phyloP scores from a whole-genome alignment of 2,113 vertebrate species.

The Forbesichthys papilliferus region DNA sequence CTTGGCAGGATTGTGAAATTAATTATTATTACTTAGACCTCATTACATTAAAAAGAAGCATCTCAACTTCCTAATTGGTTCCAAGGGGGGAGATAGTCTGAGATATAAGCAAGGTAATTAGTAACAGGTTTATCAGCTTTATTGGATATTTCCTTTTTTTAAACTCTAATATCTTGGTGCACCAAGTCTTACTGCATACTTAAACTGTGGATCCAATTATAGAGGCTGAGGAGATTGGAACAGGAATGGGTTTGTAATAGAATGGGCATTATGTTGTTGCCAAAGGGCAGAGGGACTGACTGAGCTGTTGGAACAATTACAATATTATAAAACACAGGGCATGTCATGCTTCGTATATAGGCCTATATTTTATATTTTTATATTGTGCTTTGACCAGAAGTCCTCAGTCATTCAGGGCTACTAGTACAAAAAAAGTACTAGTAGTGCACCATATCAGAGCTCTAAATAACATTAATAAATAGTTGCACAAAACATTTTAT shows the following conservation, averaged over 20 bases:
- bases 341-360: neutral
- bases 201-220: conserved; percentile 54
- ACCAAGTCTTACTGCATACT: conserved; percentile 53
- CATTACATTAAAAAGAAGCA: conserved; percentile 74
- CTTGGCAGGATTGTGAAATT: conserved; percentile 69
- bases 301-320: conserved; percentile 18
- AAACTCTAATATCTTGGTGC: conserved; percentile 40
- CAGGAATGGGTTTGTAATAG: conserved; percentile 6
- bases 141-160: conserved; percentile 44
- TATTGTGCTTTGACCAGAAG: neutral
- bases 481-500: neutral
- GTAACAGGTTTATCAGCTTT: conserved; percentile 65
- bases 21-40: conserved; percentile 76
- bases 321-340: conserved; percentile 3
- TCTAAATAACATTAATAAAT: too few species aligned
- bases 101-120: conserved; percentile 72
- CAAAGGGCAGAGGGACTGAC: conserved; percentile 17
- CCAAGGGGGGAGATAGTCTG: conserved; percentile 65
- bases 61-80: conserved; percentile 74
- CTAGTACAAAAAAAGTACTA: too few species aligned
- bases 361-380: neutral
- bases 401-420: neutral
- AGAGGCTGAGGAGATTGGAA: conserved; percentile 36
- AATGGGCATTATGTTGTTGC: conserved; percentile 13
- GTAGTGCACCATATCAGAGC: too few species aligned